Evolutionary conservation across 2,797 vertebrate species (phyloP).

Genomic region (Pseudochirops cupreus): DNA sequence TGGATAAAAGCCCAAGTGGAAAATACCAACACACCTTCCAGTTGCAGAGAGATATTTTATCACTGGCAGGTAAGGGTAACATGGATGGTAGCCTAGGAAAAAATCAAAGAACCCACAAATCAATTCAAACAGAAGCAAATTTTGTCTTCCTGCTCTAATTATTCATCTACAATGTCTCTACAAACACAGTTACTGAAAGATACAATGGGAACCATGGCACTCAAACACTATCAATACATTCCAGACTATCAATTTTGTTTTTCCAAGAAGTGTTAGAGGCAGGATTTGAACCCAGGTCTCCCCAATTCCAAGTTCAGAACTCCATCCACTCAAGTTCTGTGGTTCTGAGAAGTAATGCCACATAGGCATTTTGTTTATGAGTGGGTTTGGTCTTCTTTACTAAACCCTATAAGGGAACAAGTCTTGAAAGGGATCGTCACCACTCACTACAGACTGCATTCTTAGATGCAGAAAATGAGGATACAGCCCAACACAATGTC

Average conservation of each 20-base stretch:
- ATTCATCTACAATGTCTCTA: neutral
- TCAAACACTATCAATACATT: neutral
- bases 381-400: neutral
- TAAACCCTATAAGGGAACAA: neutral
- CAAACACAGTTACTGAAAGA: neutral
- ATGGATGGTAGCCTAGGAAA: constrained; percentile 27
- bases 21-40: constrained; percentile 23
- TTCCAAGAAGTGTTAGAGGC: constrained; percentile 29
- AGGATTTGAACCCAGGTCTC: neutral
- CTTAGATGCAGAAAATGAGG: neutral
- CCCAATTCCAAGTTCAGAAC: neutral
- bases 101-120: constrained; percentile 30
- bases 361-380: neutral
- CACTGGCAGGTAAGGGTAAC: neutral
- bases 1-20: constrained; percentile 41
- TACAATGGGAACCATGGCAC: constrained; percentile 4
- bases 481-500: neutral
- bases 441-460: neutral
- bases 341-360: neutral
- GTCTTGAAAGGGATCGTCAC: neutral
- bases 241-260: neutral
- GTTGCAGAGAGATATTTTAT: neutral
- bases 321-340: neutral
- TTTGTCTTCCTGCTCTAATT: constrained; percentile 8
- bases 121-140: neutral